phyloP scores from a whole-genome alignment of 2,113 vertebrate species.

The Cariama cristata region DNA sequence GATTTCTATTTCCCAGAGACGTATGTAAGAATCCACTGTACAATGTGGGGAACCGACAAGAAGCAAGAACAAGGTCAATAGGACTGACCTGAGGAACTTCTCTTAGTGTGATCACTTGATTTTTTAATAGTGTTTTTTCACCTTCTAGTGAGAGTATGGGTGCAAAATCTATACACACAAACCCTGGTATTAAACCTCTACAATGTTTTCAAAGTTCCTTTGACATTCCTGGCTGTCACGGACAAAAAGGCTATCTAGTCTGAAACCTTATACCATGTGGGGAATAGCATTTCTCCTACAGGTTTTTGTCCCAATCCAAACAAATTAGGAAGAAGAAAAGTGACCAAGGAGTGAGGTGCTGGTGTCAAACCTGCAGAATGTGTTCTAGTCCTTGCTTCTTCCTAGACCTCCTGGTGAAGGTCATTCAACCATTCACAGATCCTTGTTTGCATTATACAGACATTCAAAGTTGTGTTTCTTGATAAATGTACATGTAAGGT shows the following conservation, averaged over 20 bases:
- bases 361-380: background rate
- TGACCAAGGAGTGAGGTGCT: background rate
- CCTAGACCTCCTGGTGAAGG: background rate
- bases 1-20: conserved; percentile 60
- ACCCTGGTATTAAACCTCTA: background rate
- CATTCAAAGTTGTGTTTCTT: background rate
- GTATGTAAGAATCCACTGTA: background rate
- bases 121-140: background rate
- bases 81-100: background rate
- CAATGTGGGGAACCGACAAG: background rate
- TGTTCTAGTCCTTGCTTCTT: background rate
- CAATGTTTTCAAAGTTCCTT: background rate
- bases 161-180: background rate
- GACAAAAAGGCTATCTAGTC: background rate
- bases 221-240: background rate
- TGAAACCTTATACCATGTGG: background rate
- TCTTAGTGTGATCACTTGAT: background rate
- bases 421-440: background rate
- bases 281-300: background rate
- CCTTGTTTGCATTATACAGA: background rate
- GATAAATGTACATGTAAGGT: background rate
- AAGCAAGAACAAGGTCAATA: background rate
- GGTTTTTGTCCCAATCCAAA: background rate
- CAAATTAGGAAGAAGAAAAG: background rate
- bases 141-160: background rate